Base-by-base conservation (phyloP, 2,113 vertebrate genomes). In the Lucifuga dentata region DNA sequence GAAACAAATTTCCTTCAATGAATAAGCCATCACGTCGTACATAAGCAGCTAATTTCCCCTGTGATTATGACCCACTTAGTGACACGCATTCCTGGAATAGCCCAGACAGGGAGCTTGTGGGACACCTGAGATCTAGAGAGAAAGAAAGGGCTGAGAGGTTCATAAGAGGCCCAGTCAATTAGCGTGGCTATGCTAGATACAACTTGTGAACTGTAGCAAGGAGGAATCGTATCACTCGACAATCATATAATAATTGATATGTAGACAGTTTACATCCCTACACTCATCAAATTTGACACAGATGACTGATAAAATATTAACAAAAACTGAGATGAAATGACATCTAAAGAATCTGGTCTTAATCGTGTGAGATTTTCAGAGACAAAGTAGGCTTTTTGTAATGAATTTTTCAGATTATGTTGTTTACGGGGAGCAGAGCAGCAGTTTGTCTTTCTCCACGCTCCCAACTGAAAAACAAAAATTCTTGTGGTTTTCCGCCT, bases 31-130 rank as follows among this genome's bases (percentile, higher is more conserved):
- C 26, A 15, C 59, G 78, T 63, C 67, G 59, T 56, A 84, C 44
- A 78, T 80, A 76, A 80, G 68, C 70, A 75, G 56, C 20, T n/a
- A n/a, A 76, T 74, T 80, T 77, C 81, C 73, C 73, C 41, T 69
- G 79, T 73, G 83, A 83, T 86, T 76, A 78, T 77, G 83, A 80
- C 78, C 84, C 80, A 87, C 62, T 90, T 87, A 84, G 62, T 56
- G 75, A 68, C 66, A 83, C 56, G 77, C 76, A 80, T 90, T 89
- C 86, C 86, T 77, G 78, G 83, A 92, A 92, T 79, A 86, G 61
- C 68, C 46, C 62, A 76, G 85, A 61, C 67, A 49, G 21, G 2
- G 56, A 74, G 80, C 71, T 60, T 53, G 65, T 73, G 50, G 48
- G 53, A 63, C 80, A 75, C 76, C 67, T 80, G 68, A 84, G 72